Conservation (phyloP, 2,888 invertebrate species). For the Hypolimnas misippus region DNA sequence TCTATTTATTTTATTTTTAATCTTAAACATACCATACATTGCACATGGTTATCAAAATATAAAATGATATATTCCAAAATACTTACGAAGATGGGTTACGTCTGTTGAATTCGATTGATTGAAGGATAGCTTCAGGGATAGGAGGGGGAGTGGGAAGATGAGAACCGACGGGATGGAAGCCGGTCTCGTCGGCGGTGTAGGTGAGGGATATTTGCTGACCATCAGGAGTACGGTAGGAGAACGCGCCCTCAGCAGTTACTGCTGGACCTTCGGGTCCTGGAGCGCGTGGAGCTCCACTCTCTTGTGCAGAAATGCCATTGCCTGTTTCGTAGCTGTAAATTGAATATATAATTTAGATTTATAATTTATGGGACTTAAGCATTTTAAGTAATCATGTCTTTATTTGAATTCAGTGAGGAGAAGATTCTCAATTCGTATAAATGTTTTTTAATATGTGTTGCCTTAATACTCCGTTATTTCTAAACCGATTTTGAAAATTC, state of each 20-base stretch:
- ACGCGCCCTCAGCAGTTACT: conserved; percentile 86
- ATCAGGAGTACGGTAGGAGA: conserved; percentile 87
- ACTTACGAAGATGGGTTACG: conserved; percentile 77
- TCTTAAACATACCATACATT: too few species aligned
- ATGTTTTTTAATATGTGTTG: too few species aligned
- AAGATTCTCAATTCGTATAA: too few species aligned
- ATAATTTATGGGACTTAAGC: too few species aligned
- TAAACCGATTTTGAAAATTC: too few species aligned
- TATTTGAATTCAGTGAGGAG: too few species aligned
- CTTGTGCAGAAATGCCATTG: conserved; percentile 86
- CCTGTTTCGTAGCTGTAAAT: conserved; percentile 85
- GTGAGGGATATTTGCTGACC: conserved; percentile 86
- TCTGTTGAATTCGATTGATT: conserved; percentile 79
- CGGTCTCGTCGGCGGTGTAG: conserved; percentile 89
- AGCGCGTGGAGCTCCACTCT: conserved; percentile 83
- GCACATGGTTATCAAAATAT: too few species aligned
- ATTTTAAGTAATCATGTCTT: too few species aligned
- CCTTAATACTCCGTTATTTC: too few species aligned
- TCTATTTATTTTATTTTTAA: too few species aligned
- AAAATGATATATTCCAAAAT: background rate
- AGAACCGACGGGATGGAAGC: conserved; percentile 86
- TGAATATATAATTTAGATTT: background rate
- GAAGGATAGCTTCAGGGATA: conserved; percentile 79
- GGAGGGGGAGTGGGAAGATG: conserved; percentile 86
- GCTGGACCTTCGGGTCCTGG: conserved; percentile 81